phyloP scores from a whole-genome alignment of 2,113 vertebrate genomes.

The Siphamia tubifer region DNA sequence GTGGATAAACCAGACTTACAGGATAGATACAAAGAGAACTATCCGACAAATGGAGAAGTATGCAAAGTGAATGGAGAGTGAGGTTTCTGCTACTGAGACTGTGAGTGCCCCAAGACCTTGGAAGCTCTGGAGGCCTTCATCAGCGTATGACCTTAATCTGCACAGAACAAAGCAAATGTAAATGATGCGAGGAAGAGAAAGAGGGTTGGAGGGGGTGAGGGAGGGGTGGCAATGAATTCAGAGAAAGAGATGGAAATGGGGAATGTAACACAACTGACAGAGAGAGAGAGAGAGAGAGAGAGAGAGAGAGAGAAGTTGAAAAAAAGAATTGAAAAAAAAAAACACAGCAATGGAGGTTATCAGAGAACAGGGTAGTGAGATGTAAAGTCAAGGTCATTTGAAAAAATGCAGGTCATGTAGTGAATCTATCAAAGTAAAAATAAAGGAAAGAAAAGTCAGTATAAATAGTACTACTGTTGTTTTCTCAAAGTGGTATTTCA shows the following conservation, averaged over 20 bases:
- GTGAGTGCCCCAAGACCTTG: slow-evolving; percentile 26
- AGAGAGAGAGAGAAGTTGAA: neutral
- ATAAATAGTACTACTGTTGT: too few species aligned
- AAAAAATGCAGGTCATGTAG: slow-evolving; percentile 4
- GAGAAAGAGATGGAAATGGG: neutral
- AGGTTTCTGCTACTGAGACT: slow-evolving; percentile 29
- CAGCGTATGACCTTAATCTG: slow-evolving; percentile 62
- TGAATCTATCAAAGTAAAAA: slow-evolving; percentile 42
- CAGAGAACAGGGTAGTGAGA: neutral
- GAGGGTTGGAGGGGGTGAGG: too few species aligned
- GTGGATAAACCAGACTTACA: slow-evolving; percentile 10
- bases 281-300: neutral
- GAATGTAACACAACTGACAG: neutral
- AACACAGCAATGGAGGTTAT: slow-evolving; percentile 21
- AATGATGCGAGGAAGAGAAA: slow-evolving; percentile 52
- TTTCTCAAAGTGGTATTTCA: too few species aligned
- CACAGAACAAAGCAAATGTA: slow-evolving; percentile 57
- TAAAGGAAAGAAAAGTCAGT: neutral
- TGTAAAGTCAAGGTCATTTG: slow-evolving; percentile 54
- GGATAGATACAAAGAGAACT: slow-evolving; percentile 2
- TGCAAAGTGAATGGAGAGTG: neutral
- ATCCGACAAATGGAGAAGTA: slow-evolving; percentile 31
- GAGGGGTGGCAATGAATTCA: slow-evolving; percentile 15
- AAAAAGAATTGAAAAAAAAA: neutral
- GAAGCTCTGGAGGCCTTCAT: slow-evolving; percentile 42